Evolutionary conservation across 2,888 invertebrate species (phyloP).

Genomic region (Drosophila prostipennis): DNA sequence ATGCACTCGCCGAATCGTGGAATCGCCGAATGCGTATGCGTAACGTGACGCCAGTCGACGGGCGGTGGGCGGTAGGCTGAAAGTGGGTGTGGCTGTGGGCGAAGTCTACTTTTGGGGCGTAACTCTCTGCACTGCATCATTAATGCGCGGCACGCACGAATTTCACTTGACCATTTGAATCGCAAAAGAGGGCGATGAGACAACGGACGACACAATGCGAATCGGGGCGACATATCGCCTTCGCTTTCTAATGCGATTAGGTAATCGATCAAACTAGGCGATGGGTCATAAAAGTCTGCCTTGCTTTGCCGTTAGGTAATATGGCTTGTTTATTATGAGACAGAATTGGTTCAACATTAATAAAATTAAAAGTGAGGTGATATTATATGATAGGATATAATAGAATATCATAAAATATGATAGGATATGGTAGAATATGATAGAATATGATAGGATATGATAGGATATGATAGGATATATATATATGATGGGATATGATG

Average conservation of each 20-base stretch:
- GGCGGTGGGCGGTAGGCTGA: background rate
- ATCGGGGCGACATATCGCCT: conserved; percentile 56
- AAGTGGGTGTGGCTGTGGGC: conserved; percentile 6
- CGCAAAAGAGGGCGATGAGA: conserved; percentile 46
- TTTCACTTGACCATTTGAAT: conserved; percentile 77
- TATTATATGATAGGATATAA: too few relatives aligned
- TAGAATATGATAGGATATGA: too few relatives aligned
- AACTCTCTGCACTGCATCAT: conserved; percentile 45
- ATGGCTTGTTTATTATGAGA: background rate
- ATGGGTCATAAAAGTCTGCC: conserved; percentile 13
- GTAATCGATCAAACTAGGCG: conserved; percentile 44
- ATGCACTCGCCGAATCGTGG: conserved; percentile 8
- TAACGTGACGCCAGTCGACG: conserved; percentile 10
- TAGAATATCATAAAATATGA: background rate
- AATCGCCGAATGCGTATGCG: conserved; percentile 27
- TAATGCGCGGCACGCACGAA: conserved; percentile 63
- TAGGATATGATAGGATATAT: too few relatives aligned
- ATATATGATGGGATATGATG: too few relatives aligned
- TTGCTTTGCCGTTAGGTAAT: conserved; percentile 16
- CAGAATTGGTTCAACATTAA: conserved; percentile 8
- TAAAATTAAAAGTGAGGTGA: rapidly evolving
- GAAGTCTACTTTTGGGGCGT: conserved; percentile 12
- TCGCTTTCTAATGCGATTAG: conserved; percentile 73
- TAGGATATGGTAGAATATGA: background rate
- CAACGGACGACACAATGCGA: conserved; percentile 43